Evolutionary conservation across 37 sponge, comb jelly and placozoan species (phyloP).

Genomic region (Halisarca cf. caerulea): DNA sequence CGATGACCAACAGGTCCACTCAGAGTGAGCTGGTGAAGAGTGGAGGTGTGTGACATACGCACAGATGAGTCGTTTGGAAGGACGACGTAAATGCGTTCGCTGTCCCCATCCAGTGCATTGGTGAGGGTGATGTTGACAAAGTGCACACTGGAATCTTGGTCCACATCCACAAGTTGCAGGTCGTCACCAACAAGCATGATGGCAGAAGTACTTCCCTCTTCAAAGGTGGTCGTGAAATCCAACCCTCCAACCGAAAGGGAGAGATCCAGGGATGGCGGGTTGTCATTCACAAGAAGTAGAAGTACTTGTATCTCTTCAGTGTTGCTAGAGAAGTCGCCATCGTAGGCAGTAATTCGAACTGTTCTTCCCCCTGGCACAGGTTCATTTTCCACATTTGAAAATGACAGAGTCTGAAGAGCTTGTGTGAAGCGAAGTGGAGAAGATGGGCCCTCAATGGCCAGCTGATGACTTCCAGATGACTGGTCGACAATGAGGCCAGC

Average conservation of each 20-base stretch:
- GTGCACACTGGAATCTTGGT: slow-evolving; percentile 26
- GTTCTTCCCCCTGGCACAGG: slow-evolving; percentile 14
- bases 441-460: background rate
- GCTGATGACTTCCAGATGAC: background rate
- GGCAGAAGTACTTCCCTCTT: slow-evolving; percentile 9
- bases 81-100: slow-evolving; percentile 24
- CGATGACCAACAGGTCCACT: slow-evolving; percentile 39
- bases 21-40: background rate
- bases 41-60: background rate
- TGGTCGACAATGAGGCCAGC: slow-evolving; percentile 20
- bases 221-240: background rate
- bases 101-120: slow-evolving; percentile 44
- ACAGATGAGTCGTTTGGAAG: background rate
- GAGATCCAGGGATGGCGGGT: slow-evolving; percentile 18
- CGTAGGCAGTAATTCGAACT: slow-evolving; percentile 29
- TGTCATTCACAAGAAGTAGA: slow-evolving; percentile 9
- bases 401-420: slow-evolving; percentile 27
- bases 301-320: background rate
- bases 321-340: slow-evolving; percentile 44
- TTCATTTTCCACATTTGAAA: slow-evolving; percentile 48
- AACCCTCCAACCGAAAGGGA: no score
- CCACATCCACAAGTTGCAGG: slow-evolving; percentile 49
- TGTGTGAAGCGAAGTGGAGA: background rate
- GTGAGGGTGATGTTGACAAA: slow-evolving; percentile 38
- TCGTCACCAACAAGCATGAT: slow-evolving; percentile 23